phyloP scores from a whole-genome alignment of 2,888 invertebrate species.

The Nemurella pictetii region DNA sequence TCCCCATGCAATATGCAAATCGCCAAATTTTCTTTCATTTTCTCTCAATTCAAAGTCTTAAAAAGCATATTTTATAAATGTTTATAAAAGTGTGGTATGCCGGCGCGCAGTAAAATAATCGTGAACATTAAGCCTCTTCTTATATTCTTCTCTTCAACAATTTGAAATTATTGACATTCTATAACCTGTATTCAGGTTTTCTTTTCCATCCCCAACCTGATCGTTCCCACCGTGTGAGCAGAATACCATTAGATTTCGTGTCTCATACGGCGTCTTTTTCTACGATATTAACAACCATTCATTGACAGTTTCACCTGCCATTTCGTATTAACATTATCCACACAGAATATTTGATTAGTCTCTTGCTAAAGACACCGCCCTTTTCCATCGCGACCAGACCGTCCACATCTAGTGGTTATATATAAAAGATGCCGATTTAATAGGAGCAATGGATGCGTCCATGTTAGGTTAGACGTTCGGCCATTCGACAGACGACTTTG shows the following conservation, averaged over 20 bases:
- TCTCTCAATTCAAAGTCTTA: not conserved
- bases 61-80: not conserved
- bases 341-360: conserved; percentile 21
- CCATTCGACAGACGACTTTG: not conserved
- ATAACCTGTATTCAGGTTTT: not conserved
- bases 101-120: too few species aligned
- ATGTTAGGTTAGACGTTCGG: not conserved
- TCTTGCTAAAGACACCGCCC: conserved; percentile 19
- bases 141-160: not conserved
- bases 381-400: not conserved
- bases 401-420: not conserved
- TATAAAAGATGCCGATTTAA: not conserved
- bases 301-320: conserved; percentile 25
- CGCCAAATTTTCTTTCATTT: not conserved
- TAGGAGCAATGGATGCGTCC: not conserved
- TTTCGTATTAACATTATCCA: conserved; percentile 13
- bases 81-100: too few species aligned
- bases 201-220: not conserved
- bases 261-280: not conserved
- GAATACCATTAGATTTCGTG: conserved; percentile 4
- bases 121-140: not conserved
- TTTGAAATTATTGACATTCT: not conserved
- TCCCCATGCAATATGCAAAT: too few species aligned
- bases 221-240: conserved; percentile 17
- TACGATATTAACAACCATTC: not conserved